Evolutionary conservation across 1,140 invertebrate species (phyloP).

Genomic region (Gryllus bimaculatus): DNA sequence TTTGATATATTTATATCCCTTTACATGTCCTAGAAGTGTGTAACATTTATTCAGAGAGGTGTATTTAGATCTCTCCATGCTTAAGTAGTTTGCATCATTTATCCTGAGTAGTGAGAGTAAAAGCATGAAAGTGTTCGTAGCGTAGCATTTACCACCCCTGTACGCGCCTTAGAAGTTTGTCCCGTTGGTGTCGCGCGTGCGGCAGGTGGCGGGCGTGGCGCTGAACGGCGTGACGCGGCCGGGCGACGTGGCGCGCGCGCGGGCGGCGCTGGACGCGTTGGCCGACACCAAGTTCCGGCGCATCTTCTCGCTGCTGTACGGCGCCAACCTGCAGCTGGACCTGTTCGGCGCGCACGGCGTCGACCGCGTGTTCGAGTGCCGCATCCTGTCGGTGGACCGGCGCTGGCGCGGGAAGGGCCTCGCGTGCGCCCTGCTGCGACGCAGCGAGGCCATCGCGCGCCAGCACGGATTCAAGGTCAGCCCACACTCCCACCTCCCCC

Average conservation of each 20-base stretch:
- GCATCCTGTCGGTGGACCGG: conserved; percentile 65
- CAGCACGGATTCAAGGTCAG: conserved; percentile 58
- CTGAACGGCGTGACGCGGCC: conserved; percentile 50
- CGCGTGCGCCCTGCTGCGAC: conserved; percentile 55
- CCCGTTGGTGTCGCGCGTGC: background rate
- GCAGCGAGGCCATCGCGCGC: conserved; percentile 52
- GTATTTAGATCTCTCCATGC: too few species aligned
- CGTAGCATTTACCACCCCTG: too few species aligned
- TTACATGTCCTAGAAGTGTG: too few species aligned
- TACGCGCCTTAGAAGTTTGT: too few species aligned
- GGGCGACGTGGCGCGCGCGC: conserved; percentile 46
- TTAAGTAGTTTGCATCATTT: too few species aligned
- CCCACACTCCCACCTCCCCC: too few species aligned
- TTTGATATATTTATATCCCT: too few species aligned
- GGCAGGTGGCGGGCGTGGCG: conserved; percentile 53
- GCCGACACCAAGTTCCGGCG: conserved; percentile 51
- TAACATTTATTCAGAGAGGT: too few species aligned
- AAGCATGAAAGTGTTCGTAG: too few species aligned
- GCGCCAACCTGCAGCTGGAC: conserved; percentile 49
- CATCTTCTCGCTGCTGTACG: conserved; percentile 54
- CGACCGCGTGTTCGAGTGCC: conserved; percentile 64
- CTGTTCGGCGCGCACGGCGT: conserved; percentile 53
- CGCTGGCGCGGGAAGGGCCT: conserved; percentile 57
- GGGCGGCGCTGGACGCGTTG: conserved; percentile 44
- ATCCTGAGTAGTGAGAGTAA: too few species aligned